A percentile compares a stretch with the other conserved stretches of the same genome.
These are phyloP conservation scores for Perizoma affinitatum DNA, from an alignment of 2,888 invertebrate species.

Conservation along the genomic window DNA sequence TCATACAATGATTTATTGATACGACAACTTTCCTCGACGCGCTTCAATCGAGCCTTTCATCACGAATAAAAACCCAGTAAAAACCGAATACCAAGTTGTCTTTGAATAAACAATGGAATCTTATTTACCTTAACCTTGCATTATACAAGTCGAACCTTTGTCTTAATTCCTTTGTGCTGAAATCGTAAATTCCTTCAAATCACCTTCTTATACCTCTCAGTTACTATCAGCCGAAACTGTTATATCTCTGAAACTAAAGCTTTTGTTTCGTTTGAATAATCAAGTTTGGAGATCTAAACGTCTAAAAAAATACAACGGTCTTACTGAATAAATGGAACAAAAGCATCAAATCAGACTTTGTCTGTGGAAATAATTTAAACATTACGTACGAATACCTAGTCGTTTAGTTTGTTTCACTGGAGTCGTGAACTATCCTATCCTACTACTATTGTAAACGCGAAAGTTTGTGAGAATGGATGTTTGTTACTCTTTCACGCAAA, in stretches of 20 bases:
- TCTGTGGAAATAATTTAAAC: conserved; percentile 1
- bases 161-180: conserved; percentile 39
- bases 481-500: too few relatives aligned
- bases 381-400: too few relatives aligned
- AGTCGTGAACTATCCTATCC: too few relatives aligned
- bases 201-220: conserved; percentile 37
- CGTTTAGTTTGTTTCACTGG: too few relatives aligned
- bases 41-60: conserved; percentile 6
- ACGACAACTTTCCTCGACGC: too few relatives aligned
- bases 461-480: too few relatives aligned
- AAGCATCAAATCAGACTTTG: background rate
- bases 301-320: conserved; percentile 1
- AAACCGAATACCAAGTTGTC: conserved; percentile 30
- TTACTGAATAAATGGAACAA: conserved; percentile 11
- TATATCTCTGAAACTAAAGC: conserved; percentile 23
- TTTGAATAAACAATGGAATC: conserved; percentile 39
- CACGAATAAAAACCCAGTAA: conserved; percentile 17
- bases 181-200: conserved; percentile 44
- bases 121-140: conserved; percentile 41
- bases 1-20: too few relatives aligned
- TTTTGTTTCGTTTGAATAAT: conserved; percentile 28
- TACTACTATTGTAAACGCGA: too few relatives aligned
- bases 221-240: conserved; percentile 10
- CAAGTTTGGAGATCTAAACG: conserved; percentile 21
- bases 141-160: conserved; percentile 36